phyloP scores from a whole-genome alignment of 2,797 vertebrate genomes.

The Cossypha heuglini region DNA sequence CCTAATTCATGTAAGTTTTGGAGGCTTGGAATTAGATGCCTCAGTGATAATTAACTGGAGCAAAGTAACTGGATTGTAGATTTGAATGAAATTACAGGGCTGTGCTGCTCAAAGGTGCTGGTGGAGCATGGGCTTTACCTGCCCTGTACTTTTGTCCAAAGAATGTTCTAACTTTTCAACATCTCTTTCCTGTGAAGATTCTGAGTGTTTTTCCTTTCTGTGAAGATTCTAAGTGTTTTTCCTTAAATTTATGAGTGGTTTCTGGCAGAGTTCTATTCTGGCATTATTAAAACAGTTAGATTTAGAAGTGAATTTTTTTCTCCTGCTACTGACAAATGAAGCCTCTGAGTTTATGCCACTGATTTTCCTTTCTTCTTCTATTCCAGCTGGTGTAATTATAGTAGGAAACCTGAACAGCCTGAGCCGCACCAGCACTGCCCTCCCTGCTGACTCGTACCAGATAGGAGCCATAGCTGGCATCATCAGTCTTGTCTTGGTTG shows the following conservation, averaged over 20 bases:
- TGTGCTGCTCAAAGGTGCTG: not conserved
- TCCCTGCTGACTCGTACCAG: slow-evolving; percentile 91
- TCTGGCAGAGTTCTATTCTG: not conserved
- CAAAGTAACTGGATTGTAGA: not conserved
- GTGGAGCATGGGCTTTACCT: not conserved
- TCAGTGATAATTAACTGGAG: not conserved
- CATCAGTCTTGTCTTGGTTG: slow-evolving; percentile 87
- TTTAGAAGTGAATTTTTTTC: not conserved
- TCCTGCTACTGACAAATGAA: not conserved
- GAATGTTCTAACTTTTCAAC: not conserved
- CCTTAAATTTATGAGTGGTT: not conserved
- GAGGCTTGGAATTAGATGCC: not conserved
- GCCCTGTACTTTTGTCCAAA: not conserved
- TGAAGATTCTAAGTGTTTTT: not conserved
- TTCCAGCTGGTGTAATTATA: slow-evolving; percentile 86
- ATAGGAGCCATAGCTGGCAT: slow-evolving; percentile 92
- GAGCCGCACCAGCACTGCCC: slow-evolving; percentile 88
- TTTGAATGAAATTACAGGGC: not conserved
- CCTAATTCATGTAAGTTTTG: not conserved
- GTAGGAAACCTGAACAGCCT: slow-evolving; percentile 88
- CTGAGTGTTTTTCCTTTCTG: not conserved
- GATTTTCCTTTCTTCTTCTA: not conserved
- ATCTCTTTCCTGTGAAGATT: not conserved
- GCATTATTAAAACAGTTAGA: not conserved
- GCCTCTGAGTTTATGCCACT: not conserved